Percentiles rank a stretch among this genome's conserved stretches.
phyloP scores from a whole-genome alignment of 2,888 invertebrate genomes.

The Chrysina gloriosa region DNA sequence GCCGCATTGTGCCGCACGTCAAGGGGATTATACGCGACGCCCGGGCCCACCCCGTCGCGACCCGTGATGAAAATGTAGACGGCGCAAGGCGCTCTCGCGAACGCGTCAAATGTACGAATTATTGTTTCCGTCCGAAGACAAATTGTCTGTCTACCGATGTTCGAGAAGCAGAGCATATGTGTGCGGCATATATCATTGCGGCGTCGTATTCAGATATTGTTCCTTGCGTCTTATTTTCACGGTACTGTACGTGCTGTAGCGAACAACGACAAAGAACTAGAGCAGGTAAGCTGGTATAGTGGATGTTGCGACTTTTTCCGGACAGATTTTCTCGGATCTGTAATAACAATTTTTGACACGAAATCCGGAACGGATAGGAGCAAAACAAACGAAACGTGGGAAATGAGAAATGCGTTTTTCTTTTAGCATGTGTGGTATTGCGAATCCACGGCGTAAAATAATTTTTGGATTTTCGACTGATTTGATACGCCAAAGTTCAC shows the following conservation, averaged over 20 bases:
- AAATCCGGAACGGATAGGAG: no score
- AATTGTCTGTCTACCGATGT: conserved; percentile 19
- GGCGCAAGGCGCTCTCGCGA: neutral
- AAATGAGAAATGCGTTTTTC: no score
- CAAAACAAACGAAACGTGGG: no score
- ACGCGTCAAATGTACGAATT: conserved; percentile 33
- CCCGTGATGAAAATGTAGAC: conserved; percentile 20
- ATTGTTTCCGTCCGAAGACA: conserved; percentile 32
- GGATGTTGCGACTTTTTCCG: no score
- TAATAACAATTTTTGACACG: no score
- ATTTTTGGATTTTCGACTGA: no score
- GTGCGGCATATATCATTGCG: neutral
- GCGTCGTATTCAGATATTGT: conserved; percentile 16
- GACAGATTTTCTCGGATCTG: no score
- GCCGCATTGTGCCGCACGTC: conserved; percentile 21
- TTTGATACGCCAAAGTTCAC: no score
- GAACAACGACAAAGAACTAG: neutral
- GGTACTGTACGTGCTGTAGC: neutral
- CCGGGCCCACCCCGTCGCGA: neutral
- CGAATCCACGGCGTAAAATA: no score
- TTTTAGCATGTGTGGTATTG: no score
- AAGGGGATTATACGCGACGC: conserved; percentile 14
- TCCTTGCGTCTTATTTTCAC: neutral
- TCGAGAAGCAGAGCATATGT: neutral
- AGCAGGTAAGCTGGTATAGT: no score